Conservation (phyloP, 2,888 invertebrate species). For the Diaprepes abbreviatus region DNA sequence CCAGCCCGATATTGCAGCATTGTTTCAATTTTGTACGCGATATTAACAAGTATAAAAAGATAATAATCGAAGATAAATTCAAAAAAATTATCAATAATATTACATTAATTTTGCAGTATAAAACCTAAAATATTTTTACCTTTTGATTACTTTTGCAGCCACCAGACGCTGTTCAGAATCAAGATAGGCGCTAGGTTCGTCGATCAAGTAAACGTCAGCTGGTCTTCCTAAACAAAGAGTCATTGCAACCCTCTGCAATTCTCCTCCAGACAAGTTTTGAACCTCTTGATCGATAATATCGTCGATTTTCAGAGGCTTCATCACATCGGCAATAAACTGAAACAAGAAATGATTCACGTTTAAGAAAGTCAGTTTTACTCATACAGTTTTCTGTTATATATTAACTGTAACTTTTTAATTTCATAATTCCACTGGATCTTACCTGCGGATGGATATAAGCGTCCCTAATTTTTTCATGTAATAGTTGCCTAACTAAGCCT, state of each 20-base stretch:
- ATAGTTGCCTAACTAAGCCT: conserved; percentile 90
- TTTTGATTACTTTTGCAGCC: conserved; percentile 98
- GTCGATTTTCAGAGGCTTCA: conserved; percentile 98
- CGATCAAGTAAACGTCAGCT: conserved; percentile 98
- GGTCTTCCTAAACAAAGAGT: conserved; percentile 98
- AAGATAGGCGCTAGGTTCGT: conserved; percentile 98
- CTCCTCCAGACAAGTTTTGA: conserved; percentile 98
- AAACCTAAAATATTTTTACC: conserved; percentile 73
- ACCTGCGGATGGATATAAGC: conserved; percentile 96
- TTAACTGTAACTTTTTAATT: too few relatives aligned
- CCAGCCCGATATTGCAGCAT: too few relatives aligned
- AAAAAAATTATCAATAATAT: too few relatives aligned
- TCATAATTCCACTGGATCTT: conserved; percentile 60
- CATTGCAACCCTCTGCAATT: conserved; percentile 97
- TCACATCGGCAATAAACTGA: conserved; percentile 97
- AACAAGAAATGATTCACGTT: conserved; percentile 54
- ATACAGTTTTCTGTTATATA: too few relatives aligned
- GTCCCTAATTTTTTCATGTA: conserved; percentile 97
- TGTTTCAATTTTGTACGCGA: too few relatives aligned
- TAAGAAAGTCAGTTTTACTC: too few relatives aligned
- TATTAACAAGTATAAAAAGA: too few relatives aligned
- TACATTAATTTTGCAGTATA: too few relatives aligned
- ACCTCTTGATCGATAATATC: conserved; percentile 98
- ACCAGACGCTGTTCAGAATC: conserved; percentile 99
- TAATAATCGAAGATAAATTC: too few relatives aligned